A percentile compares a stretch with the other conserved stretches of the same genome.
Conservation (phyloP, 2,888 invertebrate species). For the Phyto melanocephala region DNA sequence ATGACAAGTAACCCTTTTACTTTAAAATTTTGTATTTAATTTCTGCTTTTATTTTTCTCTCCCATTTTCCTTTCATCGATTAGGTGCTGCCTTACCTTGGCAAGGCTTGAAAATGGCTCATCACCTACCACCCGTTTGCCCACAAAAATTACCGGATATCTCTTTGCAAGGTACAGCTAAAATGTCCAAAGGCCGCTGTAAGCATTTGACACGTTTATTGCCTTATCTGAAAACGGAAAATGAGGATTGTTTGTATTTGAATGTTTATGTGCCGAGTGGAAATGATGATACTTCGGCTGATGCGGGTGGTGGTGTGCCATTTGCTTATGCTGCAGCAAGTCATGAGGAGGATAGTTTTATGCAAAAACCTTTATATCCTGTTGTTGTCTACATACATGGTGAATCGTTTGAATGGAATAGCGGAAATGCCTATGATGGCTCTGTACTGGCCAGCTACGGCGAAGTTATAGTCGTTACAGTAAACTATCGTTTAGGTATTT, state of each 20-base stretch:
- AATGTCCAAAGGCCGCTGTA: constrained; percentile 84
- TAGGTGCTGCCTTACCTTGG: constrained; percentile 90
- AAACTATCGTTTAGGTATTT: constrained; percentile 89
- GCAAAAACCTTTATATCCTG: constrained; percentile 84
- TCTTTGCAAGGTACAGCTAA: constrained; percentile 81
- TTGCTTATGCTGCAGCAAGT: constrained; percentile 20
- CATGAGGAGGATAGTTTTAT: constrained; percentile 73
- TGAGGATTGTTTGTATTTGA: constrained; percentile 94
- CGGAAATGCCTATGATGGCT: constrained; percentile 98
- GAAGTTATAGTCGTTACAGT: constrained; percentile 91
- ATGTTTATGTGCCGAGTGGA: constrained; percentile 88
- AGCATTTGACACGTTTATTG: constrained; percentile 86
- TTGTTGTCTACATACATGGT: constrained; percentile 95
- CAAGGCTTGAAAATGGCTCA: constrained; percentile 84
- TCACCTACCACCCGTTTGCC: constrained; percentile 90
- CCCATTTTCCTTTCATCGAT: constrained; percentile 5
- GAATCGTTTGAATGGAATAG: constrained; percentile 98
- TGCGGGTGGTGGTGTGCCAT: not conserved
- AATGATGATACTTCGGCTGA: constrained; percentile 8
- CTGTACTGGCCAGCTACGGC: constrained; percentile 94
- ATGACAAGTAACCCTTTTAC: no score
- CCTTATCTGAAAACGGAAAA: constrained; percentile 85
- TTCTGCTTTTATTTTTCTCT: not conserved
- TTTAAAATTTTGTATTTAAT: no score
- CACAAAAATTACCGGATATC: constrained; percentile 87